These are phyloP conservation scores for Pangasianodon gigas DNA, from an alignment of 2,113 vertebrate genomes.

Conservation along the genomic window DNA sequence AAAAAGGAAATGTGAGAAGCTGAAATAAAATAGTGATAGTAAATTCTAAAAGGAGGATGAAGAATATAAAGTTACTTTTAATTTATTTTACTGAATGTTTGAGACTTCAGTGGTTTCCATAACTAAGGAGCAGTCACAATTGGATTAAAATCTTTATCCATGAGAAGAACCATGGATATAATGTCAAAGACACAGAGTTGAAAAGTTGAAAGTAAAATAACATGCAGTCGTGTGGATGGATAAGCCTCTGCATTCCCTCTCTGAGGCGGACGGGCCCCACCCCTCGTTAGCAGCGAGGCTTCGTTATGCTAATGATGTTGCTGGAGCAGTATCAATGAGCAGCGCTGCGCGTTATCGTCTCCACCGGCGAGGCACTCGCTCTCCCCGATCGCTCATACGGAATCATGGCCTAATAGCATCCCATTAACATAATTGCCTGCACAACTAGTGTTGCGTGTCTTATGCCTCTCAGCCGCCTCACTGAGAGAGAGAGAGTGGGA, in stretches of 20 bases:
- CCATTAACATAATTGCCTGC: constrained; percentile 99
- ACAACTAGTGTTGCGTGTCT: constrained; percentile 97
- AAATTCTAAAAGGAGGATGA: background rate
- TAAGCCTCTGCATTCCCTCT: constrained; percentile 20
- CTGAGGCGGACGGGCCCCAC: constrained; percentile 71
- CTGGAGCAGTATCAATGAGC: constrained; percentile 90
- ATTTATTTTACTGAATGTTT: background rate
- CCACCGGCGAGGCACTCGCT: constrained; percentile 71
- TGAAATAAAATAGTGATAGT: background rate
- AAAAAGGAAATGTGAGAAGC: background rate
- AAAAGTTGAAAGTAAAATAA: constrained; percentile 22
- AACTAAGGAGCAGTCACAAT: background rate
- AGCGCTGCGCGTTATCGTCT: constrained; percentile 91
- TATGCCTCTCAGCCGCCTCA: constrained; percentile 89
- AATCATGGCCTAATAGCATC: constrained; percentile 99
- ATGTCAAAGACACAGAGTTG: background rate
- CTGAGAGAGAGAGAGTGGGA: constrained; percentile 75
- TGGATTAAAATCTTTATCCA: background rate
- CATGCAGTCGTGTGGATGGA: background rate
- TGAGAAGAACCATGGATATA: background rate
- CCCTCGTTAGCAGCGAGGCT: constrained; percentile 75
- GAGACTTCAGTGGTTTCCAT: background rate
- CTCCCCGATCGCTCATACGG: constrained; percentile 98
- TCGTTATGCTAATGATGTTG: constrained; percentile 91
- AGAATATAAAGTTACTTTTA: background rate